phyloP scores from a whole-genome alignment of 2,113 vertebrate species.

The Halichoerus grypus region DNA sequence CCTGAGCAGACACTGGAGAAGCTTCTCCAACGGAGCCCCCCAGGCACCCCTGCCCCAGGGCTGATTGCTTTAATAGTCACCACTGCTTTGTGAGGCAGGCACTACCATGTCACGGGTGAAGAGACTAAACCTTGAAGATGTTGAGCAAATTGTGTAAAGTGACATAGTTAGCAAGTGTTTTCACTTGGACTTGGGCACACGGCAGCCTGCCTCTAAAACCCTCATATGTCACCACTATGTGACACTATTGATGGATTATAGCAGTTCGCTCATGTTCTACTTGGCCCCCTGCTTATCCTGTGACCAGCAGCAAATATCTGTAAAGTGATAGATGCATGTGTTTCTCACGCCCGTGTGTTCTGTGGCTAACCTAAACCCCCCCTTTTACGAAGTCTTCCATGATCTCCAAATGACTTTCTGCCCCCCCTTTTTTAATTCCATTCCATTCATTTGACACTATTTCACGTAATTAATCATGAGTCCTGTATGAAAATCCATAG shows the following conservation, averaged over 20 bases:
- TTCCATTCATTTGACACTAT: not conserved
- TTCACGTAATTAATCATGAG: not conserved
- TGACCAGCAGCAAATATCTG: not conserved
- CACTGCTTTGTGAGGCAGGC: not conserved
- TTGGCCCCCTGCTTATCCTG: not conserved
- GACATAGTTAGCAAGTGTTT: not conserved
- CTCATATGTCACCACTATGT: not conserved
- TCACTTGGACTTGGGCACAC: not conserved
- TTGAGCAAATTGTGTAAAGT: not conserved
- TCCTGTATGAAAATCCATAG: not conserved
- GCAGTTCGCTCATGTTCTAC: not conserved
- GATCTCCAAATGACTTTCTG: not conserved
- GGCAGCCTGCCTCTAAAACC: not conserved
- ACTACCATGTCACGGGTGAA: not conserved
- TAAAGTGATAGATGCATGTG: not conserved
- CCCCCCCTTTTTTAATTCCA: not conserved
- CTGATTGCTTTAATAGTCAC: not conserved
- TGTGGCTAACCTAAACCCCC: not conserved
- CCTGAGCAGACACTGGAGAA: not conserved
- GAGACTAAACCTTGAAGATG: not conserved
- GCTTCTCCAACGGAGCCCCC: not conserved
- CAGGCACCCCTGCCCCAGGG: not conserved
- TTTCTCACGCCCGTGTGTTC: not conserved
- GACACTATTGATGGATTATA: not conserved
- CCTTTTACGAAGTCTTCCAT: not conserved